phyloP scores from a whole-genome alignment of 1,140 invertebrate species.

The Bombus fervidus region DNA sequence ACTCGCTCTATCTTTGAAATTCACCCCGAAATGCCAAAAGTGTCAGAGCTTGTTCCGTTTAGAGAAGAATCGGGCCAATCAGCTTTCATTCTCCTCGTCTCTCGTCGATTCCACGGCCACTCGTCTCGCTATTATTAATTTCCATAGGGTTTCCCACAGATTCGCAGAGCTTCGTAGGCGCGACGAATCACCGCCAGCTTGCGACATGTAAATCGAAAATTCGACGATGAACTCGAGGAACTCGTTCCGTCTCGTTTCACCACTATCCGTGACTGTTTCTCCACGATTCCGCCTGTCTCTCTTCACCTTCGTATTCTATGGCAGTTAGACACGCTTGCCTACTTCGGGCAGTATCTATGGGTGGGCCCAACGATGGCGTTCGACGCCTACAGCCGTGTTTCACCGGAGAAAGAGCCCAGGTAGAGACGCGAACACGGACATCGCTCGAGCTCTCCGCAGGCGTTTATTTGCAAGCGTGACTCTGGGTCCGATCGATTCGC shows the following conservation, averaged over 20 bases:
- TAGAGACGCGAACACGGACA: conserved; percentile 13
- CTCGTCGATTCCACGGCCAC: conserved; percentile 28
- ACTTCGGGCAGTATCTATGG: conserved; percentile 64
- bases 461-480: conserved; percentile 65
- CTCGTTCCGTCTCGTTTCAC: not conserved
- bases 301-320: conserved; percentile 49
- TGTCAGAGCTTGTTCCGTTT: not conserved
- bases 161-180: conserved; percentile 30
- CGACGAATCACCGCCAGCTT: conserved; percentile 43
- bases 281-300: not conserved
- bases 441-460: conserved; percentile 38
- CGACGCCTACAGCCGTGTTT: conserved; percentile 48
- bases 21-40: not conserved
- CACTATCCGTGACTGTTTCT: not conserved
- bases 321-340: conserved; percentile 70
- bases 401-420: conserved; percentile 12
- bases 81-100: conserved; percentile 30
- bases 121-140: conserved; percentile 35
- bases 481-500: conserved; percentile 72
- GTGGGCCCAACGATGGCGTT: conserved; percentile 57
- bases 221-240: conserved; percentile 38
- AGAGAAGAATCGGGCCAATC: conserved; percentile 51
- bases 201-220: conserved; percentile 64
- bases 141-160: conserved; percentile 46
- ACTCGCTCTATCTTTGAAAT: not conserved